Base-by-base conservation (phyloP, 92 coral and sea anemone genomes). In the Pocillopora grandis region DNA sequence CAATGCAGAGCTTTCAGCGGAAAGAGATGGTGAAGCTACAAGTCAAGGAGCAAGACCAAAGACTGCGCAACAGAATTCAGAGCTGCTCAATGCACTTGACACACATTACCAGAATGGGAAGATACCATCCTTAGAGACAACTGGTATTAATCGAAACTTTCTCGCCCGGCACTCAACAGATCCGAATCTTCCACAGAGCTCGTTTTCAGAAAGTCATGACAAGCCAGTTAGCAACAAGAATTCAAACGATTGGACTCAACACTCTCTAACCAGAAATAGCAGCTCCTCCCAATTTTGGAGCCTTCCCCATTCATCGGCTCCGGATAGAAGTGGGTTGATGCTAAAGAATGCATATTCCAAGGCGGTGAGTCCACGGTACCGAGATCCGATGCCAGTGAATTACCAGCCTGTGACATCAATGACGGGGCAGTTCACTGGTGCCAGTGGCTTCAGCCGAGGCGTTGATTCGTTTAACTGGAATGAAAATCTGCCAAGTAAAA, bases 1-100 rank as follows among this genome's bases (percentile, higher is more conserved):
- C 36, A 36, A 72, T 18, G 74, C 17, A 0, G 56, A 75, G 23
- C 12, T 7, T 37, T 16, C 21, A 71, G 68, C 20, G 11, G 48
- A 5, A 8, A 23, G 83, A 66, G 63, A 9, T 1, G 59, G 56
- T n/a, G 20, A 71, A 19, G 57, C 56, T 9, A 33, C 59, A 35
- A 31, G n/a, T 33, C 76, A 31, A 31, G 84, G 84, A 56, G 84
- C 84, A 58, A 61, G 48, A 81, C 85, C 85, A 59, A 71, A 71
- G 76, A 80, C 58, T 2, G 31, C 37, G 7, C 31, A 66, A 11
- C 76, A 12, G 63, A 33, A 49, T n/a, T 5, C 56, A 20, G 60
- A 52, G 21, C 5, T 20, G 2, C 1, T 58, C n/a, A 15, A 27
- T n/a, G 19, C 1, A 1, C 35, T 20, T 17, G 57, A 58, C 7